Evolutionary conservation across 2,113 vertebrate genomes (phyloP), one percentile per base, ranked within the genome.

Genomic region (Oophaga pumilio): DNA sequence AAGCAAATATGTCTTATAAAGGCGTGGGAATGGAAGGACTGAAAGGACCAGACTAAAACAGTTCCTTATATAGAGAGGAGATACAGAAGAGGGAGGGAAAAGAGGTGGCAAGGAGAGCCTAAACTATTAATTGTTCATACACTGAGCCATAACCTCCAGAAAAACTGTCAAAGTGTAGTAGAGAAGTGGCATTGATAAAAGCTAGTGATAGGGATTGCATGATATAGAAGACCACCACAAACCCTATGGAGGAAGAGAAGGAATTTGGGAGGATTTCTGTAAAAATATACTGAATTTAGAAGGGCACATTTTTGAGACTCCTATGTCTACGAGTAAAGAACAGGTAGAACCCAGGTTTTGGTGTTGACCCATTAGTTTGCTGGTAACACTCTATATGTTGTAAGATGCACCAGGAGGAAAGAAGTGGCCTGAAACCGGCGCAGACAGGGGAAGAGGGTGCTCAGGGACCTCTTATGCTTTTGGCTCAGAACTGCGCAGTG

Each of bases 381-480:
- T 79, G 89, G 66, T 89, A 89, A 62, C 85, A 89, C 33, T 82
- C 86, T 87, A 69, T 87, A 81, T 87, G 86, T 87, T 87, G 56
- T 93, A 96, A 96, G 95, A 95, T 94, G 93, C 93, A 91, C 92
- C 96, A 97, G 96, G 97, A 99, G 91, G 96, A 97, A 93, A 97
- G 96, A 95, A 96, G 93, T 93, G 95, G 96, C 95, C 98, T 98
- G 96, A 96, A 94, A 89, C 97, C 94, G 92, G 97, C 97, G 90
- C 96, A 96, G 95, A 96, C 94, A 79, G 95, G 95, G 20, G 97
- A 98, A 93, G 97, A 97, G 89, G 95, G 95, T 92, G 94, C 94
- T 94, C 96, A 96, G 12, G 96, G 96, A 91, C 96, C 97, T 0
- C 95, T 99, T 90, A 93, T 97, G 93, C 93, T 94, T 93, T 94